Evolutionary conservation across 2,113 vertebrate genomes (phyloP).

Genomic region (Mungos mungo): DNA sequence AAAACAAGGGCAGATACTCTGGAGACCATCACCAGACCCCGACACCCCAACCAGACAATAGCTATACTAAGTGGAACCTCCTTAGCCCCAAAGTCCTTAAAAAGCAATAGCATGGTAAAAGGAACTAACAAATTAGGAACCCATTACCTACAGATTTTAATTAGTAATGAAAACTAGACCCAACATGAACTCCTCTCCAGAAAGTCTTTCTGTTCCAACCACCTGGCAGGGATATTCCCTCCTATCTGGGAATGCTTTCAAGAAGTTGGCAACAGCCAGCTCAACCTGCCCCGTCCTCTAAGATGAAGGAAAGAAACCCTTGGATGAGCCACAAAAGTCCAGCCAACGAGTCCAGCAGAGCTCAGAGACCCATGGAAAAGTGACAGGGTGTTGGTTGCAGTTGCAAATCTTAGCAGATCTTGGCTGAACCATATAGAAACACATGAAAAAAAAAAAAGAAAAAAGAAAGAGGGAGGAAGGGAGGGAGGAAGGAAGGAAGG

Average conservation of each 20-base stretch:
- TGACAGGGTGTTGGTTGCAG: not conserved
- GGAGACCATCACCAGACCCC: not conserved
- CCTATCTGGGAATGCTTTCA: constrained; percentile 66
- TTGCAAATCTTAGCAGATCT: not conserved
- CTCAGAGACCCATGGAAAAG: not conserved
- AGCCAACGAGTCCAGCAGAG: not conserved
- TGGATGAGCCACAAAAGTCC: not conserved
- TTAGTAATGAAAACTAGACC: constrained; percentile 62
- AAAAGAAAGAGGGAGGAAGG: not conserved
- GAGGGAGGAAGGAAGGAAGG: not conserved
- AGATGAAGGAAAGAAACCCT: not conserved
- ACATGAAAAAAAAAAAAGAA: not conserved
- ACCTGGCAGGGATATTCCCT: constrained; percentile 41
- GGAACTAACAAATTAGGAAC: constrained; percentile 72
- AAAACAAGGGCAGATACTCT: not conserved
- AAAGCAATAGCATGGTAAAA: not conserved
- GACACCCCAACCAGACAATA: not conserved
- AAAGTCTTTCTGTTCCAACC: constrained; percentile 63
- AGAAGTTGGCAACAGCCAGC: constrained; percentile 48
- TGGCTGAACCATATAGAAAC: not conserved
- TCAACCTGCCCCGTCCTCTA: constrained; percentile 49
- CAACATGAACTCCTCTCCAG: constrained; percentile 57
- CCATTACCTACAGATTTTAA: constrained; percentile 66
- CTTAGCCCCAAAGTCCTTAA: not conserved
- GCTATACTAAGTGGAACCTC: not conserved